Base-by-base conservation (phyloP, 2,113 vertebrate genomes). In the Perognathus longimembris region DNA sequence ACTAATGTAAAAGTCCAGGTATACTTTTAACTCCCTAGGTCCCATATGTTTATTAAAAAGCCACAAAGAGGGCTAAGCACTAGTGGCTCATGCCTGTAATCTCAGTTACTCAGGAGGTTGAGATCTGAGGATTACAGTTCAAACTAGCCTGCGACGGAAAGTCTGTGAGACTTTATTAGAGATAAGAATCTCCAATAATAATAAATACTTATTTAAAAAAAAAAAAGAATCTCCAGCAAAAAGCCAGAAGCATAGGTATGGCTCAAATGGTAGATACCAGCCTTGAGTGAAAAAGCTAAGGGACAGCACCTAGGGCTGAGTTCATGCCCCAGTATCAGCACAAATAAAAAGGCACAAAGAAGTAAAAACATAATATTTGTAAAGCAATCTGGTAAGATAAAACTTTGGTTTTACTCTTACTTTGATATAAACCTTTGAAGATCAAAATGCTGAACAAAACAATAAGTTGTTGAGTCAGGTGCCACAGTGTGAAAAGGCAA, bases 371-470 rank as follows among this genome's bases (percentile, higher is more conserved):
- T 59, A 75, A 63, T 59, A 75, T 92, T 50, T 69, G 34, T 84
- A 81, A 57, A 91, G 8, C 20, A 85, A 34, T 64, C 42, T 75
- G 21, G 26, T 91, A 36, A 89, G 75, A 64, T 89, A 42, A 87
- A 83, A 84, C 50, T 50, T 42, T 87, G 24, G 22, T 73, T 84
- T 95, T 77, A 50, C 28, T 34, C 17, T 84, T 59, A 38, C 22
- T 15, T 66, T 84, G 18, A 4, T 28, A 75, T 5, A 90, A 26
- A 79, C 28, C 70, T 93, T 21, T 89, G 42, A 83, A 57, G 38
- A 67, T 32, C n/a, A 84, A 22, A 93, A 93, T 40, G 2, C 75
- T 61, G 6, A n/a, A 64, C 42, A 92, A 83, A 89, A 69, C 74
- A 71, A 90, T 11, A 79, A 17, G 40, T 36, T 40, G 26, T 57